Conservation (phyloP, 1,140 invertebrate genomes). For the Vanessa atalanta region DNA sequence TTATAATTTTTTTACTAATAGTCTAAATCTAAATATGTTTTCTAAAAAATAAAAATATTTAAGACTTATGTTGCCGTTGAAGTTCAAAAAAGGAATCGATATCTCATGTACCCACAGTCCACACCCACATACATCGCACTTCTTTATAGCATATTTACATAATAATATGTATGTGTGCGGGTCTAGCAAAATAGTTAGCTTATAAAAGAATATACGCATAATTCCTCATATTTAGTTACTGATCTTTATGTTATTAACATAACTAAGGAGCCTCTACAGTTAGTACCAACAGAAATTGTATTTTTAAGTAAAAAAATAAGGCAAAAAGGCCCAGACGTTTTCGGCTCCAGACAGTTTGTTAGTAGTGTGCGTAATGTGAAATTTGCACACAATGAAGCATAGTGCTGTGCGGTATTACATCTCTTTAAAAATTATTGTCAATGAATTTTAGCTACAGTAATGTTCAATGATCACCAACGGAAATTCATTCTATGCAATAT, state of each 20-base stretch:
- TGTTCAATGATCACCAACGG: too few relatives aligned
- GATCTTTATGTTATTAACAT: background rate
- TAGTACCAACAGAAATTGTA: slow-evolving; percentile 1
- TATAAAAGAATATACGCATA: background rate
- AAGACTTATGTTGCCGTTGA: background rate
- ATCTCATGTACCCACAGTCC: background rate
- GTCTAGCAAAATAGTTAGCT: background rate
- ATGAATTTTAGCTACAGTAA: too few relatives aligned
- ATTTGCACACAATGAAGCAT: background rate
- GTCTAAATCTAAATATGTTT: too few relatives aligned
- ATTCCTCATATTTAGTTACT: background rate
- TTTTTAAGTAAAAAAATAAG: slow-evolving; percentile 22
- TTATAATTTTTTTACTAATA: too few relatives aligned
- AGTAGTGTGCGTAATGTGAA: slow-evolving; percentile 33
- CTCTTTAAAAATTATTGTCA: background rate
- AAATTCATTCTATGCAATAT: too few relatives aligned
- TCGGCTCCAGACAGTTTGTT: slow-evolving; percentile 16
- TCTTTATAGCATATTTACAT: background rate
- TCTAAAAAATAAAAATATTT: background rate
- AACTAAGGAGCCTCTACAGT: background rate
- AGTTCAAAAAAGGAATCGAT: background rate
- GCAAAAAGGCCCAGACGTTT: slow-evolving; percentile 38
- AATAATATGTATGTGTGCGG: background rate
- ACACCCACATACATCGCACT: background rate
- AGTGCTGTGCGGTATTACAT: background rate